Evolutionary conservation across 2,888 invertebrate genomes (phyloP), one percentile per base, ranked within the genome.

Genomic region (Acronicta aceris): DNA sequence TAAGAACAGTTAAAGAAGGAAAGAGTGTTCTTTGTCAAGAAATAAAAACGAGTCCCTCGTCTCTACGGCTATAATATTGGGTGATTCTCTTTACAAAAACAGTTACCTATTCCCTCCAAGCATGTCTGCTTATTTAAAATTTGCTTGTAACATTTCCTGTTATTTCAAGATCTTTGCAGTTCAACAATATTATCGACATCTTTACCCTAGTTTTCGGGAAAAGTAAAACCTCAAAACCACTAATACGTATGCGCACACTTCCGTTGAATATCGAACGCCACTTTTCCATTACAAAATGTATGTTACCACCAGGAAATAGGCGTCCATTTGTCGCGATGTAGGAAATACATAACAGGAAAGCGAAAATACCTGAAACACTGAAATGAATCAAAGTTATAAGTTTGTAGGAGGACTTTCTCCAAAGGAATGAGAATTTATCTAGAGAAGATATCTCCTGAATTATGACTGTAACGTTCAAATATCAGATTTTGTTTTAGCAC

Each of bases 251-350:
- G n/a, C 50, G 38, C 8, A 54, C 41, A 48, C 43, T 48, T 64
- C 59, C 38, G 52, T 15, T 25, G 13, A 27, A 7, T 41, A 47
- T 55, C 42, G 49, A 64, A 63, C 16, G 56, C 27, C 42, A 27
- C 42, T 46, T 52, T 56, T 59, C 5, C 33, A 42, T 67, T 53
- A n/a, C 57, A 47, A 40, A 53, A 53, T 56, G 56, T 53, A 59
- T 70, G 30, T 49, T 64, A 53, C 51, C 51, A 33, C 17, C 51
- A n/a, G 33, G 51, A 64, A 64, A 43, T n/a, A 45, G 5, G 70
- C n/a, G 12, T 43, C 46, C 43, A 42, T 54, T 45, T 38, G 33
- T 41, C 27, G 40, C 36, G 25, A 55, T 67, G 40, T 52, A 38
- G 40, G 36, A 46, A 30, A 30, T 33, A n/a, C n/a, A 10, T 53